Conservation (phyloP, 2,888 invertebrate genomes). For the Pediacus dermestoides region DNA sequence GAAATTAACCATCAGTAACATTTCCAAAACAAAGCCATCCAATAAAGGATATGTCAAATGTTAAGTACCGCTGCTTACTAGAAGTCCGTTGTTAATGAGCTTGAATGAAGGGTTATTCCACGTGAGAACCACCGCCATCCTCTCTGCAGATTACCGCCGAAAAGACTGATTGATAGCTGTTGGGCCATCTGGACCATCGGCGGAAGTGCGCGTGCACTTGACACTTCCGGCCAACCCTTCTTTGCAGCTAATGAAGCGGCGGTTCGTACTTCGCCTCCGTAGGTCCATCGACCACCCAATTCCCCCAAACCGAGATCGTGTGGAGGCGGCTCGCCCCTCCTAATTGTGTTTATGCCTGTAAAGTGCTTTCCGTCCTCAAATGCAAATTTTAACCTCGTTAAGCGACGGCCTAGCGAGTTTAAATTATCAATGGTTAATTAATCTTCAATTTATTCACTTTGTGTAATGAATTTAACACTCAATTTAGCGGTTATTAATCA, state of each 20-base stretch:
- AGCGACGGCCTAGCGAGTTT: conserved; percentile 52
- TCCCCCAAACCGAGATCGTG: conserved; percentile 12
- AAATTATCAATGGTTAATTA: conserved; percentile 55
- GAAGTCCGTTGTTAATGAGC: too few species aligned
- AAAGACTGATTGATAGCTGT: conserved; percentile 32
- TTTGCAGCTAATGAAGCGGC: conserved; percentile 34
- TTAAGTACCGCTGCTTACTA: too few species aligned
- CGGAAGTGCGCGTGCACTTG: conserved; percentile 47
- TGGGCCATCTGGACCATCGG: conserved; percentile 25
- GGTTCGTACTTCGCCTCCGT: conserved; percentile 11
- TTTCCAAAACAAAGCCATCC: too few species aligned
- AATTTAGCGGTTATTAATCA: conserved; percentile 59
- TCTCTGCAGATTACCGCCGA: conserved; percentile 8
- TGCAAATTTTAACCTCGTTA: conserved; percentile 56
- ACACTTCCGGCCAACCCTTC: conserved; percentile 47
- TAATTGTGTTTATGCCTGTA: conserved; percentile 52
- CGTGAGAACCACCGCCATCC: too few species aligned
- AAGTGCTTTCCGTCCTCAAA: conserved; percentile 54
- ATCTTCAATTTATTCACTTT: conserved; percentile 56
- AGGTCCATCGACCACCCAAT: conserved; percentile 20
- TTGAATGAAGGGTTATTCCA: too few species aligned
- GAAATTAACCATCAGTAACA: too few species aligned
- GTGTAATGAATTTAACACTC: conserved; percentile 49
- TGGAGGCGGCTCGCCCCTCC: conserved; percentile 35
- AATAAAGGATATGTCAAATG: too few species aligned